phyloP scores from a whole-genome alignment of 2,888 invertebrate species.

The Mamestra brassicae region DNA sequence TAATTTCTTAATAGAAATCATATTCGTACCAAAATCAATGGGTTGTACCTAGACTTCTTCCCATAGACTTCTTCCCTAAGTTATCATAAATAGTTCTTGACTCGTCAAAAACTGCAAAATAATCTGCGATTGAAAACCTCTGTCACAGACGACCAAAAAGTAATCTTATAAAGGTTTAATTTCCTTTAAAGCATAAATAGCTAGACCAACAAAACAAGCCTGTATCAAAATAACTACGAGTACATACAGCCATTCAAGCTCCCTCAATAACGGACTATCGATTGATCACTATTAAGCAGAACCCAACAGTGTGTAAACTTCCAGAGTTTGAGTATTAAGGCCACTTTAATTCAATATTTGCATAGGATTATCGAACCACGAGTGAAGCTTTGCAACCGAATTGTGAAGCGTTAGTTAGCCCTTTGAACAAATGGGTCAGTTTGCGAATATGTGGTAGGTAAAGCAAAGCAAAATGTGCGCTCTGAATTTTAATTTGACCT shows the following conservation, averaged over 20 bases:
- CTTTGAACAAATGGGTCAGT: conserved; percentile 51
- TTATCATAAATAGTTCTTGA: too few relatives aligned
- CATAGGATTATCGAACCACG: conserved; percentile 57
- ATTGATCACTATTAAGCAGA: conserved; percentile 27
- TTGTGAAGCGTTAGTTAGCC: conserved; percentile 49
- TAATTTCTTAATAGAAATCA: too few relatives aligned
- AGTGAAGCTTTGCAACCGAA: conserved; percentile 42
- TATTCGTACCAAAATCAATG: too few relatives aligned
- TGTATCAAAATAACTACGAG: not conserved
- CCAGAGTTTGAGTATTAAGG: conserved; percentile 44
- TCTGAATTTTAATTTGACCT: conserved; percentile 33
- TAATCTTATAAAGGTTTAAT: not conserved
- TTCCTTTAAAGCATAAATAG: not conserved
- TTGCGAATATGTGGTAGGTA: conserved; percentile 22
- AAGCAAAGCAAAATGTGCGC: conserved; percentile 28
- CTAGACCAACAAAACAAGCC: not conserved
- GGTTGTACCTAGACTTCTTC: too few relatives aligned
- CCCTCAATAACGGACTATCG: conserved; percentile 13
- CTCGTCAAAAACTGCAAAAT: too few relatives aligned
- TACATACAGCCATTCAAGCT: not conserved
- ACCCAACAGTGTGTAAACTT: conserved; percentile 43
- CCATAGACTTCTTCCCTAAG: too few relatives aligned
- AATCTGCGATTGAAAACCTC: too few relatives aligned
- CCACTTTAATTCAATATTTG: conserved; percentile 58
- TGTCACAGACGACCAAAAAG: not conserved